A percentile compares a stretch with the other conserved stretches of the same genome.
These are phyloP conservation scores for Pammene fasciana DNA, from an alignment of 2,888 invertebrate species.

Conservation along the genomic window DNA sequence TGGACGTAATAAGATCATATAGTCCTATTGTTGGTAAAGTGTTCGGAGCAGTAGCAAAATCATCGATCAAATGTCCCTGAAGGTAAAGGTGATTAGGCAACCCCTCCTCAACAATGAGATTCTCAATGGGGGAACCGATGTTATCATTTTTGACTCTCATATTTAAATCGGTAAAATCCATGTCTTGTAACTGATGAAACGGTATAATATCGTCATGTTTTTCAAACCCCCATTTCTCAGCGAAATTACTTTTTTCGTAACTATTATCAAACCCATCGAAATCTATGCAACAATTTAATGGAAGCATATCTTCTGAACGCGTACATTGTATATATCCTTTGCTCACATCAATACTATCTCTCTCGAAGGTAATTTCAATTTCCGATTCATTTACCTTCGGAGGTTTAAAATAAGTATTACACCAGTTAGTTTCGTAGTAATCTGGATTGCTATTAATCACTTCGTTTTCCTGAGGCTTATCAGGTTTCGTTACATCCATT, in stretches of 20 bases:
- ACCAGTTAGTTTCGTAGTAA: slow-evolving; percentile 6
- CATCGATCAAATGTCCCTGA: background rate
- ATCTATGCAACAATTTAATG: slow-evolving; percentile 3
- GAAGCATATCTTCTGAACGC: background rate
- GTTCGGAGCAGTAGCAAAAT: slow-evolving; percentile 1
- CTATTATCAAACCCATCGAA: background rate
- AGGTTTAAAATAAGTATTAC: slow-evolving; percentile 4
- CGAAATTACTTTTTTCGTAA: background rate
- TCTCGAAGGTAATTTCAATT: background rate
- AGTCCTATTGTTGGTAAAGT: background rate
- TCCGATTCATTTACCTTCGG: background rate
- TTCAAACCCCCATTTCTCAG: background rate
- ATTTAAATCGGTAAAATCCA: background rate
- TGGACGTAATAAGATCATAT: background rate
- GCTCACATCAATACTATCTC: background rate
- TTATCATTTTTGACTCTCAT: background rate
- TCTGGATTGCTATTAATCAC: background rate
- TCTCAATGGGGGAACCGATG: background rate
- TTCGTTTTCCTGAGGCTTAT: background rate
- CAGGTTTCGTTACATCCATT: background rate
- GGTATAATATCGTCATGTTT: slow-evolving; percentile 8
- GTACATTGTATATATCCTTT: background rate
- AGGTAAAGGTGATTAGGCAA: background rate
- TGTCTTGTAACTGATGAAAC: slow-evolving; percentile 8
- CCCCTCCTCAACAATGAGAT: background rate